Percentiles rank a stretch among this genome's conserved stretches.
Conservation (phyloP, 2,797 vertebrate genomes). For the Coccyzus lansbergi region DNA sequence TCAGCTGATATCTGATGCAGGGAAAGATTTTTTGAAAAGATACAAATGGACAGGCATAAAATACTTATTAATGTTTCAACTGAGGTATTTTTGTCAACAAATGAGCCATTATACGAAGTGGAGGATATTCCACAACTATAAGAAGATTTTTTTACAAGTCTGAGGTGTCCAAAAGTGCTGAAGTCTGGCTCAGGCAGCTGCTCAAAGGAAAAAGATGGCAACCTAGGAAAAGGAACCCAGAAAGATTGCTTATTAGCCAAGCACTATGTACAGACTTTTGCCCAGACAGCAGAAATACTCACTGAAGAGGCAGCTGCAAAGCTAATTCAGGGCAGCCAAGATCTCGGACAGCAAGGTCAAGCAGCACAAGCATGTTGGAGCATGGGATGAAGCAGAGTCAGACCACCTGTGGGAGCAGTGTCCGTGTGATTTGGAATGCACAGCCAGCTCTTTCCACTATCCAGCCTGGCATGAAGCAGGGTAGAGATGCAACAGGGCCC, state of each 20-base stretch:
- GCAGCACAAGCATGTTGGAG: fast-evolving
- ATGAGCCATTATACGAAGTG: fast-evolving
- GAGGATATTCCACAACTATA: neutral
- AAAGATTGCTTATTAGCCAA: neutral
- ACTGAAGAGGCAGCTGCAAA: neutral
- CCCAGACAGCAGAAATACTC: neutral
- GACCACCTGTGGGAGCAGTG: neutral
- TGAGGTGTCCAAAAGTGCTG: neutral
- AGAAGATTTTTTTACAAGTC: neutral
- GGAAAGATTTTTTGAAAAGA: neutral
- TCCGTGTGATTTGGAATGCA: neutral
- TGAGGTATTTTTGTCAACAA: neutral
- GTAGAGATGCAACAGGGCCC: neutral
- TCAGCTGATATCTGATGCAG: neutral
- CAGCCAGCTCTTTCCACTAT: neutral
- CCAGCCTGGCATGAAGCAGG: fast-evolving
- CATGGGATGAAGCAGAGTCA: neutral
- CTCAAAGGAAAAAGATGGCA: neutral
- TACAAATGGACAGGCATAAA: neutral
- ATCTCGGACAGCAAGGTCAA: fast-evolving
- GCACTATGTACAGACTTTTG: neutral
- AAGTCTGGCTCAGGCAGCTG: neutral
- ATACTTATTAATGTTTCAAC: neutral
- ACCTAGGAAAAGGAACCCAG: neutral
- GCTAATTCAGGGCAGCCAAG: neutral